These are phyloP conservation scores for Lacanobia oleracea DNA, from an alignment of 2,888 invertebrate species.

Conservation along the genomic window DNA sequence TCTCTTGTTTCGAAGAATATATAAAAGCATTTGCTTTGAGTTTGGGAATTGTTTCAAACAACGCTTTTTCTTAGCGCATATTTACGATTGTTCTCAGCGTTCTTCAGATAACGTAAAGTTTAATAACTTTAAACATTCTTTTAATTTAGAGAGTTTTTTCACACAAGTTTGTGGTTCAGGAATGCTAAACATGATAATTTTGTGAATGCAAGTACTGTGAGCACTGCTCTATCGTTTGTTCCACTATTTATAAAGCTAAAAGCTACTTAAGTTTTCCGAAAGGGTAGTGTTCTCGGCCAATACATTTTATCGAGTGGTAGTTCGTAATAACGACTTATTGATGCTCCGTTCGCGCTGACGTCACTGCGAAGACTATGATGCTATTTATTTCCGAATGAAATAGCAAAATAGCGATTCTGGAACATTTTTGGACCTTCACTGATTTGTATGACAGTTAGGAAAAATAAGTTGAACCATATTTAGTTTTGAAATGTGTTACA, in stretches of 20 bases:
- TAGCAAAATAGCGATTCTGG: slow-evolving; percentile 19
- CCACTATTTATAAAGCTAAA: slow-evolving; percentile 22
- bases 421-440: slow-evolving; percentile 6
- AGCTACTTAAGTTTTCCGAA: slow-evolving; percentile 9
- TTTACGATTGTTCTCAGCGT: slow-evolving; percentile 33
- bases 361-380: slow-evolving; percentile 20
- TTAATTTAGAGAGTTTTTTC: slow-evolving; percentile 3
- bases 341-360: slow-evolving; percentile 9
- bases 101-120: slow-evolving; percentile 21
- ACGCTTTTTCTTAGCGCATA: slow-evolving; percentile 27
- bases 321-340: slow-evolving; percentile 34
- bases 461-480: slow-evolving; percentile 10
- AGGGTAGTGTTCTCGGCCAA: slow-evolving; percentile 18
- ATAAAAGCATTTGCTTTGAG: slow-evolving; percentile 48
- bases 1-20: slow-evolving; percentile 42
- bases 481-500: slow-evolving; percentile 5
- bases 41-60: slow-evolving; percentile 47
- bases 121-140: slow-evolving; percentile 21
- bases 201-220: neutral
- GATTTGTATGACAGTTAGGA: neutral
- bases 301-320: slow-evolving; percentile 37
- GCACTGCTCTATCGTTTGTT: neutral
- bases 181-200: neutral
- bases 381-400: slow-evolving; percentile 36
- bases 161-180: slow-evolving; percentile 7